Evolutionary conservation across 1,140 invertebrate genomes (phyloP).

Genomic region (Steinernema feltiae): DNA sequence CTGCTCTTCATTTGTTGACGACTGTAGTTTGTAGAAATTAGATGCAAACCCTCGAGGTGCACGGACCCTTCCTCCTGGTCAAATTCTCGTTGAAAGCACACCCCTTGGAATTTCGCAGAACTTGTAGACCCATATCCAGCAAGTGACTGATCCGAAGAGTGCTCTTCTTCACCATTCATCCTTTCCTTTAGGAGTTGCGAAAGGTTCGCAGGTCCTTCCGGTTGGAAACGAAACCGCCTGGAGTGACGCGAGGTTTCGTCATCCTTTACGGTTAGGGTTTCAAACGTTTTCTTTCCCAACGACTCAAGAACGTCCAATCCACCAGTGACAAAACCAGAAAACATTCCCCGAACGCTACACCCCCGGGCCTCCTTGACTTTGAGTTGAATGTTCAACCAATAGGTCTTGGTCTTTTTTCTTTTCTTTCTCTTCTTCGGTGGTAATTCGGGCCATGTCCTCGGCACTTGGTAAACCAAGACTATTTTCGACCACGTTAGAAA

Average conservation of each 20-base stretch:
- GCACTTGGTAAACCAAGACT: constrained; percentile 42
- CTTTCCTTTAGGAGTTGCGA: constrained; percentile 43
- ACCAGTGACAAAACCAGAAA: constrained; percentile 45
- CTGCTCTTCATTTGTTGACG: background rate
- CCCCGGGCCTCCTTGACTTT: background rate
- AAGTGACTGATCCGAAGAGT: background rate
- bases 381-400: background rate
- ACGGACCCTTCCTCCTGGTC: constrained; percentile 14
- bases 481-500: constrained; percentile 46
- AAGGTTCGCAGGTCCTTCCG: constrained; percentile 29
- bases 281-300: constrained; percentile 50
- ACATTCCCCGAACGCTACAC: constrained; percentile 24
- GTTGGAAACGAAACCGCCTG: constrained; percentile 19
- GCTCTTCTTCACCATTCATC: constrained; percentile 23
- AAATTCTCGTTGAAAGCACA: constrained; percentile 19
- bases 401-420: background rate
- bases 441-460: constrained; percentile 40
- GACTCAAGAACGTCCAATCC: constrained; percentile 42
- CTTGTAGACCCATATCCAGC: constrained; percentile 33
- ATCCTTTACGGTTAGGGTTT: constrained; percentile 33
- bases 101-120: constrained; percentile 24
- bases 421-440: constrained; percentile 26
- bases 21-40: background rate
- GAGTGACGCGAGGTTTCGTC: too few species aligned
- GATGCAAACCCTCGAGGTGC: background rate